Evolutionary conservation across 2,888 invertebrate genomes (phyloP).

Genomic region (Limnephilus marmoratus): DNA sequence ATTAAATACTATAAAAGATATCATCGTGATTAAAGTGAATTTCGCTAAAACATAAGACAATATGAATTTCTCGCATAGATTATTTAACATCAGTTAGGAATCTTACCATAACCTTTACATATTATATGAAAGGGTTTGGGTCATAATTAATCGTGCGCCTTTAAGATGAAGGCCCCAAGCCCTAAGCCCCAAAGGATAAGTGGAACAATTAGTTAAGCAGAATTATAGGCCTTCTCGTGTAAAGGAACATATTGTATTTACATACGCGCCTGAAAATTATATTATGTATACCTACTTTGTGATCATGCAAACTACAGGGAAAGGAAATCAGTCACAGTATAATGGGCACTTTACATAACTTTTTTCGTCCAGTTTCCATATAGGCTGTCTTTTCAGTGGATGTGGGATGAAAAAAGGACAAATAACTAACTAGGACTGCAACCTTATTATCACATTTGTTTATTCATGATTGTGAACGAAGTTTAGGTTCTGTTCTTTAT

Average conservation of each 20-base stretch:
- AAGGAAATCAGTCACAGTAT: background rate
- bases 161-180: constrained; percentile 21
- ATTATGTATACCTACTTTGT: background rate
- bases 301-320: background rate
- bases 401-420: background rate
- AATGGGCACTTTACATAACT: background rate
- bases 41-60: background rate
- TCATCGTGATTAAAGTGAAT: background rate
- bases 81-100: constrained; percentile 8
- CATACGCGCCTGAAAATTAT: background rate
- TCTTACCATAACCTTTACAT: background rate
- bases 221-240: constrained; percentile 42
- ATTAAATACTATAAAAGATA: background rate
- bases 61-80: background rate
- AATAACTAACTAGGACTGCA: too few species aligned
- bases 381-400: background rate
- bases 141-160: constrained; percentile 52
- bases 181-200: constrained; percentile 35
- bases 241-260: background rate
- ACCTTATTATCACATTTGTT: too few species aligned
- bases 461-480: too few species aligned
- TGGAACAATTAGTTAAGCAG: constrained; percentile 53
- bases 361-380: background rate
- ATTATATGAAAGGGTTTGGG: constrained; percentile 42
- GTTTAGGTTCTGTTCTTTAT: too few species aligned